These are phyloP conservation scores for Rhamphomyia laevipes DNA, from an alignment of 2,888 invertebrate species.

Conservation along the genomic window DNA sequence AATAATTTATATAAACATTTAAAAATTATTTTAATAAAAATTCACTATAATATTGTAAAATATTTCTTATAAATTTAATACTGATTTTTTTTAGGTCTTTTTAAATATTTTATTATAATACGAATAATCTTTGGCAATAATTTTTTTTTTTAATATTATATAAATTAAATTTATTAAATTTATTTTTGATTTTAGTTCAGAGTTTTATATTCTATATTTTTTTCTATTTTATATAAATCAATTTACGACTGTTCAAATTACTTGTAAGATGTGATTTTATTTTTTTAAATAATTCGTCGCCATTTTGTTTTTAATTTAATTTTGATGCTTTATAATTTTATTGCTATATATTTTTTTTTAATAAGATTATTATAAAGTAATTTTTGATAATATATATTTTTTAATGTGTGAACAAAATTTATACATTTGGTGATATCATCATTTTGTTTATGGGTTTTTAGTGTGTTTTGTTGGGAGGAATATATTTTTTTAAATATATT, in stretches of 20 bases:
- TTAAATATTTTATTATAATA: slow-evolving; percentile 13
- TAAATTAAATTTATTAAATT: slow-evolving; percentile 18
- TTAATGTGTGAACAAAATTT: slow-evolving; percentile 7
- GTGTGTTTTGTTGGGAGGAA: too few relatives aligned
- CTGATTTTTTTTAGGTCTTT: not conserved
- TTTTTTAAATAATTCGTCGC: too few relatives aligned
- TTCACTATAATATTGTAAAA: not conserved
- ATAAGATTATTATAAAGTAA: not conserved
- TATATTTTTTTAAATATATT: too few relatives aligned
- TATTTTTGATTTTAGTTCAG: not conserved
- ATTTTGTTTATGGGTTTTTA: too few relatives aligned
- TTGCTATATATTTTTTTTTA: too few relatives aligned
- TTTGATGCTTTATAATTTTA: too few relatives aligned
- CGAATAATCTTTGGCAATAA: slow-evolving; percentile 2
- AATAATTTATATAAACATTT: too few relatives aligned
- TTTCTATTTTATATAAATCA: slow-evolving; percentile 1
- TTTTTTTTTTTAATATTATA: slow-evolving; percentile 21
- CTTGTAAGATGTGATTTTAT: too few relatives aligned
- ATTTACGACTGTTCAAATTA: too few relatives aligned
- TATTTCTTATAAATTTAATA: too few relatives aligned
- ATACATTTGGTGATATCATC: slow-evolving; percentile 11
- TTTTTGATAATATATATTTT: slow-evolving; percentile 3
- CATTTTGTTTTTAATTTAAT: too few relatives aligned
- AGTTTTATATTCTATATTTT: too few relatives aligned
- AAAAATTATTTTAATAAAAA: slow-evolving; percentile 14